Conservation (phyloP, 2,797 vertebrate genomes). For the Mareca penelope region DNA sequence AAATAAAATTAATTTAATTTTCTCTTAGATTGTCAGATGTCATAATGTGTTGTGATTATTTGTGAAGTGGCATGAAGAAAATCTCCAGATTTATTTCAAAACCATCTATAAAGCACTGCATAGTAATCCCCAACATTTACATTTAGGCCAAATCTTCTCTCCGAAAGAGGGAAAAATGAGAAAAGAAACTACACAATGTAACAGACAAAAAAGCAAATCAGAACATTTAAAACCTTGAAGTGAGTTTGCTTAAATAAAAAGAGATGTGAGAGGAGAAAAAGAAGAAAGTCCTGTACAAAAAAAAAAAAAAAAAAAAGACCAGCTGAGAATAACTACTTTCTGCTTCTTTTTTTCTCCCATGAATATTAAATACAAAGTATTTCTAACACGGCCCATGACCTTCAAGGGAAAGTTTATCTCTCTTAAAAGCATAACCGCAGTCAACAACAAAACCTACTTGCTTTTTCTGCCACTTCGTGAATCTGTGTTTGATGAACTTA, state of each 20-base stretch:
- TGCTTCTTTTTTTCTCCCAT: not conserved
- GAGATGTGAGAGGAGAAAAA: not conserved
- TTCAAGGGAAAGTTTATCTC: not conserved
- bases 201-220: not conserved
- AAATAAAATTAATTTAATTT: not conserved
- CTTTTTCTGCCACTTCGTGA: slow-evolving; percentile 93
- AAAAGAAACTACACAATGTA: not conserved
- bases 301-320: not conserved
- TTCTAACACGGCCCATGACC: not conserved
- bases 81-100: not conserved
- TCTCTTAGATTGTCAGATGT: not conserved
- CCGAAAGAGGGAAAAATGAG: not conserved
- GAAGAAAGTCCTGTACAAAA: not conserved
- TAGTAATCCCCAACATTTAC: not conserved
- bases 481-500: slow-evolving; percentile 86
- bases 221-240: not conserved
- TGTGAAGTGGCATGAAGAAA: not conserved
- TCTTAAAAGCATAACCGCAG: not conserved
- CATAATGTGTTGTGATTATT: not conserved
- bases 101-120: not conserved
- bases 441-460: slow-evolving; percentile 84
- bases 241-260: not conserved
- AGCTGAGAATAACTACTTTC: not conserved
- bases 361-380: not conserved
- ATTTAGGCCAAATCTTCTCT: not conserved